Conservation (phyloP, 2,797 vertebrate species). For the Masticophis lateralis region DNA sequence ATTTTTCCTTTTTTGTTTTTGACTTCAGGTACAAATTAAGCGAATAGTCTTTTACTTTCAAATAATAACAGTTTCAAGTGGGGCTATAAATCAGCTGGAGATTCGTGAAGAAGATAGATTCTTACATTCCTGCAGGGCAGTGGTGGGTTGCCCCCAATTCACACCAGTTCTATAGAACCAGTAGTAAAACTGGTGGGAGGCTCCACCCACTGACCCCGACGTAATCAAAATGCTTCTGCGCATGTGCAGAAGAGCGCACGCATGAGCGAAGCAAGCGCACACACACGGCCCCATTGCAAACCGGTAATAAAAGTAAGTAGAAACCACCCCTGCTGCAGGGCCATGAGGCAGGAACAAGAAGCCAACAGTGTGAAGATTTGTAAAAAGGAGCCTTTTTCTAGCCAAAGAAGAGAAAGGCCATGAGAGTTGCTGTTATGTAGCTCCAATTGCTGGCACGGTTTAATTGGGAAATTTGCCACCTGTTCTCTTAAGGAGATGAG, state of each 20-base stretch:
- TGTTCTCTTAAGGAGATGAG: neutral
- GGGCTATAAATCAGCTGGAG: neutral
- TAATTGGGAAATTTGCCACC: neutral
- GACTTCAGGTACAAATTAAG: neutral
- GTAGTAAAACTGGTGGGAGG: too few species aligned
- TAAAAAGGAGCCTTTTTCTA: neutral
- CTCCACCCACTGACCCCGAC: too few species aligned
- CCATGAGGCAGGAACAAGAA: neutral
- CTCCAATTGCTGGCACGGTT: neutral
- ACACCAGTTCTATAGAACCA: too few species aligned
- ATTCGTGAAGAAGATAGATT: neutral
- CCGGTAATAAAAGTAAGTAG: too few species aligned
- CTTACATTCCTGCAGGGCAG: neutral
- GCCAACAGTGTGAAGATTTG: neutral
- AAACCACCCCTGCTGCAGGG: neutral
- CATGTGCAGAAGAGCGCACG: too few species aligned
- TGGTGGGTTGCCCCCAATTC: too few species aligned
- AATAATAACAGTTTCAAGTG: neutral
- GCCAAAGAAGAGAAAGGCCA: neutral
- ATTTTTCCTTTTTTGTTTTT: neutral
- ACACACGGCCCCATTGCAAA: too few species aligned
- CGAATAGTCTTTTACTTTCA: neutral
- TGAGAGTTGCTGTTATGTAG: neutral
- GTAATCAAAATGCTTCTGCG: too few species aligned
- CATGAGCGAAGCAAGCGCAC: too few species aligned